Evolutionary conservation across 2,888 invertebrate genomes (phyloP), one percentile per base, ranked within the genome.

Genomic region (Pheosia tremula): DNA sequence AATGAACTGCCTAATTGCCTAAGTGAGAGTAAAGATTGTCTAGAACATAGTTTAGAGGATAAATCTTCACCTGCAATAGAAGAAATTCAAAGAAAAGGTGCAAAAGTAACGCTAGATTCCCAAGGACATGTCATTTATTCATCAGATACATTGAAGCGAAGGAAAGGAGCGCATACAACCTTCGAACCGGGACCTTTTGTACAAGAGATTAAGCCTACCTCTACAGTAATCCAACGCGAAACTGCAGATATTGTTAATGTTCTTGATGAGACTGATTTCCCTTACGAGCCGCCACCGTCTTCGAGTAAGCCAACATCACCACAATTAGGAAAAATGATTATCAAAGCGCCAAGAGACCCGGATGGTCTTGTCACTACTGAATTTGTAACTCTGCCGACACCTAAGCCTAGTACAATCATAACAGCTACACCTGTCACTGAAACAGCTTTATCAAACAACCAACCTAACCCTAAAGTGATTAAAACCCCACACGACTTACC

Each of bases 171-270:
- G 13, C 97, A 97, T 81, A 97, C 97, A 49, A 97, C 97, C 45
- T 98, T 98, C 81, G 97, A 97, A 91, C 98, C 98, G 61, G 98
- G 98, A 72, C 97, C 97, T 54, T 97, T 96, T 84, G 97, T 97
- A 38, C 97, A 97, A 89, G 95, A 95, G 78, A 86, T 93, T 59
- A 80, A 85, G 58, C 90, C 91, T n/a, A 91, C 91, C 3, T 88
- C 85, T 50, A 79, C 89, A 43, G 74, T 89, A 10, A 87, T 93
- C 60, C 87, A 90, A 77, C 82, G 90, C 56, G 91, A 91, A 83
- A 89, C 83, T 13, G 88, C 91, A 13, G 89, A 92, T 68, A 71
- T 91, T 54, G 87, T 93, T 5, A 87, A 88, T 81, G 78, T 92
- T 50, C 74, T 80, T 57, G 91, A 93, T 79, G 93, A 93, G 80